Conservation (phyloP, 2,113 vertebrate genomes). For the Perognathus longimembris region DNA sequence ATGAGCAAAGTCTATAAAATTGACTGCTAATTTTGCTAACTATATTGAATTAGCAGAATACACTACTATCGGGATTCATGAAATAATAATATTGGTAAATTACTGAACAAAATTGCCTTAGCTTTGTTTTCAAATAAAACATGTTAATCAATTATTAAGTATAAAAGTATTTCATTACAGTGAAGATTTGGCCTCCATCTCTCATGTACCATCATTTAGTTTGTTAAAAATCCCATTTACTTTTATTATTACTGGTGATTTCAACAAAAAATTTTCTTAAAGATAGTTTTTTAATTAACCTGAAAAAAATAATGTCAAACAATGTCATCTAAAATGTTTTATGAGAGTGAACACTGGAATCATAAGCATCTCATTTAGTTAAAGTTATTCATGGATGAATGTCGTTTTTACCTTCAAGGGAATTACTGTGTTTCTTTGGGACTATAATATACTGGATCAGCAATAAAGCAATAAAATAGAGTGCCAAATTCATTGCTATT, state of each 20-base stretch:
- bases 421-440: not conserved
- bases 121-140: slow-evolving; percentile 31
- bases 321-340: not conserved
- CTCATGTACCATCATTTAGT: not conserved
- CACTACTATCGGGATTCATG: not conserved
- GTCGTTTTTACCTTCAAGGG: slow-evolving; percentile 30
- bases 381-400: slow-evolving; percentile 33
- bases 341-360: slow-evolving; percentile 31
- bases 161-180: not conserved
- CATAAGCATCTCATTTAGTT: not conserved
- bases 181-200: not conserved
- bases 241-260: not conserved
- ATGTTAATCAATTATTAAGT: slow-evolving; percentile 9
- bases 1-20: not conserved
- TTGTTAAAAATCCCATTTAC: slow-evolving; percentile 22
- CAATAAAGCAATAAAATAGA: slow-evolving; percentile 1
- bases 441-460: slow-evolving; percentile 6
- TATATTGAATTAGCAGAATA: slow-evolving; percentile 1
- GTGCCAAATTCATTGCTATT: not conserved
- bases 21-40: not conserved
- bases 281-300: not conserved
- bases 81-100: not conserved
- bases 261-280: slow-evolving; percentile 20
- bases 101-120: not conserved
- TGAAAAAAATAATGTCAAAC: slow-evolving; percentile 4